Evolutionary conservation across 2,888 invertebrate genomes (phyloP).

Genomic region (Acanthosepion esculentum): DNA sequence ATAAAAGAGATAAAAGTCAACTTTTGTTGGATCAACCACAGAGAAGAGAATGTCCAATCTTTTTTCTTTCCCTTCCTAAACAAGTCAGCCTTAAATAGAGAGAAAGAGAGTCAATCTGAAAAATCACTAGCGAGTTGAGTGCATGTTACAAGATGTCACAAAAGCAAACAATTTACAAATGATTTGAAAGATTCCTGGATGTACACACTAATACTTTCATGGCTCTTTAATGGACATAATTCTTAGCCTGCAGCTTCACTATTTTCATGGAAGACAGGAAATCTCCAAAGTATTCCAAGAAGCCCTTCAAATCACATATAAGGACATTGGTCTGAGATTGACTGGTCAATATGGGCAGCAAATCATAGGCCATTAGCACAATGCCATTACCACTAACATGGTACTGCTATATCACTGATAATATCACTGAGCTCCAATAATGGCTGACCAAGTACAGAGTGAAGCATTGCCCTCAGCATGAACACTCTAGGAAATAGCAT

Average conservation of each 20-base stretch:
- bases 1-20: neutral
- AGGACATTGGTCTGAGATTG: slow-evolving; percentile 33
- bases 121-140: neutral
- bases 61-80: neutral
- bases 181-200: neutral
- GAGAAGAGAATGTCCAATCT: neutral
- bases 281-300: slow-evolving; percentile 2
- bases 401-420: neutral
- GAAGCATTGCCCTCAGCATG: slow-evolving; percentile 4
- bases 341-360: slow-evolving; percentile 33
- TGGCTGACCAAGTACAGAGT: neutral
- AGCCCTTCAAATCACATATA: slow-evolving; percentile 33
- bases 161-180: neutral
- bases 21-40: neutral
- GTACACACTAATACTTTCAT: neutral
- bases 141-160: neutral
- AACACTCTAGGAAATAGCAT: neutral
- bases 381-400: slow-evolving; percentile 24
- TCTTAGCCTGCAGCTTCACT: neutral
- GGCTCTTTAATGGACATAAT: neutral
- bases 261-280: neutral
- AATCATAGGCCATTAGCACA: slow-evolving; percentile 3
- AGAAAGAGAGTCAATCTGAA: neutral
- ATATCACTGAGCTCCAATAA: too few species aligned
- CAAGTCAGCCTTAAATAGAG: neutral